Evolutionary conservation across 2,797 vertebrate genomes (phyloP), one percentile per base, ranked within the genome.

Genomic region (Pseudomugil gertrudae): DNA sequence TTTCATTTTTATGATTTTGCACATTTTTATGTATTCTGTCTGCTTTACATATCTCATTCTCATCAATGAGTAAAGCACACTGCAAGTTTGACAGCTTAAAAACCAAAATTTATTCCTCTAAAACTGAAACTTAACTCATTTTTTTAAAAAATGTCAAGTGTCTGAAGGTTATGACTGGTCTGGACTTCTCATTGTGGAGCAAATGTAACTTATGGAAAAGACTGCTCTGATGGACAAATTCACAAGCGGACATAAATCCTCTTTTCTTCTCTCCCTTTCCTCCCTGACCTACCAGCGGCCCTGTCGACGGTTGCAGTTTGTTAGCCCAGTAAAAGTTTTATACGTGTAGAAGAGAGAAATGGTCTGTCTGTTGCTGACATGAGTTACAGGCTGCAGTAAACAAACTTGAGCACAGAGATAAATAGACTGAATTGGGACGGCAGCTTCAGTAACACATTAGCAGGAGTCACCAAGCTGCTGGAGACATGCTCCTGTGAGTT

Each of bases 261-360:
- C 76, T 66, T 81, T 85, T 82, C 66, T 81, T 78, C 75, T 74
- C 43, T 55, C 61, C 19, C 59, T 29, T 13, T 58, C 48, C 50
- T 55, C 67, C 56, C 19, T 15, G 5, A 51, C 47, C 60, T 54
- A 65, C 63, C 74, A 67, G 55, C 56, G 29, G 78, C 65, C 61
- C 78, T 69, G 72, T 82, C 69, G 53, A 81, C 58, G 72, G 75
- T 66, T 80, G 84, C 87, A 86, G 88, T 92, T 91, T 92, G 90
- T 90, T 87, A 89, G 85, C 75, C 81, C 86, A 82, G 90, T 93
- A 91, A 93, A 93, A 85, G 79, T 92, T 93, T 92, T 91, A 92
- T 88, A 89, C 23, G 69, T 43, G 72, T 76, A 81, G 84, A 84
- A 73, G 83, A 90, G 89, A 92, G 79, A 69, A 78, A 91, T 84